phyloP scores from a whole-genome alignment of 2,797 vertebrate species.

The Synaphobranchus kaupii region DNA sequence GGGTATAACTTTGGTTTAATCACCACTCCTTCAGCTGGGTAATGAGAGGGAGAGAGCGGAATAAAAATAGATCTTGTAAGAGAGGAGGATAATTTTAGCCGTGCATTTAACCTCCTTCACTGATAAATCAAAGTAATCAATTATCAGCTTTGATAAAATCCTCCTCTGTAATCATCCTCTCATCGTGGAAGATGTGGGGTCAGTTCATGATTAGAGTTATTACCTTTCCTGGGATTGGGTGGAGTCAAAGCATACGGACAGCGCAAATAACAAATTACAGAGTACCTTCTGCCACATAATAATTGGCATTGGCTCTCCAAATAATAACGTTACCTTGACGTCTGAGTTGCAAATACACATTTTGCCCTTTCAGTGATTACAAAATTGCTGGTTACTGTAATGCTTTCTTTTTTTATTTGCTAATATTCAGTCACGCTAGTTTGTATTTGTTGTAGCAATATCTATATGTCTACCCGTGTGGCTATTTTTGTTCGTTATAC shows the following conservation, averaged over 20 bases:
- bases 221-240: background rate
- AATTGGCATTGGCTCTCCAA: background rate
- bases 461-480: too few species aligned
- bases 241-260: background rate
- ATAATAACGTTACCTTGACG: background rate
- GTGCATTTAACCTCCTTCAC: slow-evolving; percentile 69
- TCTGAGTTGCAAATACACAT: background rate
- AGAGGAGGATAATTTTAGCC: slow-evolving; percentile 72
- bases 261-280: background rate
- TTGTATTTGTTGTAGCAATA: too few species aligned
- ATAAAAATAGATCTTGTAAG: slow-evolving; percentile 67
- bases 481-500: too few species aligned
- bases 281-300: background rate
- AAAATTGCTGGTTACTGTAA: too few species aligned
- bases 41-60: slow-evolving; percentile 56
- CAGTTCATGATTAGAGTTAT: background rate
- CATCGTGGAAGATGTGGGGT: background rate
- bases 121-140: slow-evolving; percentile 67
- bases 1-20: slow-evolving; percentile 57
- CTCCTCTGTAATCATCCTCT: slow-evolving; percentile 62
- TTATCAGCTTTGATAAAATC: slow-evolving; percentile 56
- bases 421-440: too few species aligned
- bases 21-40: slow-evolving; percentile 61
- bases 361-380: too few species aligned
- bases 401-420: background rate